Base-by-base conservation (phyloP, 1,140 invertebrate species). In the Atta cephalotes region DNA sequence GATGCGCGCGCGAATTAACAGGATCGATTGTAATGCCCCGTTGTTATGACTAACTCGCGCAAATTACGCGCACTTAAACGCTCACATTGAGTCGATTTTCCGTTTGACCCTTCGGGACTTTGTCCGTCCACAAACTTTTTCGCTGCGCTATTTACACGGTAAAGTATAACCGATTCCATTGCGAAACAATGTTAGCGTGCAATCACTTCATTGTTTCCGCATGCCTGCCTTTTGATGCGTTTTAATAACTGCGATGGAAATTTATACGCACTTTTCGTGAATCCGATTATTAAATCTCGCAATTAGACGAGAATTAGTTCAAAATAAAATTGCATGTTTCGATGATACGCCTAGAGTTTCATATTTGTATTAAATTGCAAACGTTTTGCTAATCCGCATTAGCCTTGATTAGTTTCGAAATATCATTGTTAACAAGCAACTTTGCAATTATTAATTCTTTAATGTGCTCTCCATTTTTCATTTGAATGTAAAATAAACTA, bases 1-100 rank as follows among this genome's bases (percentile, higher is more conserved):
- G 85, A 80, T 86, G 77, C 86, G 85, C 86, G 85, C 81, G 87
- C 85, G 88, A 91, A 92, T 92, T 91, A 92, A 93, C 91, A 91
- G 86, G 90, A 92, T 87, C 89, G 90, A 85, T 85, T 90, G 86
- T 86, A 90, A 82, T 82, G 90, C 77, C 71, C 85, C 72, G 85
- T 91, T 86, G 88, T 89, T 88, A 76, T 70, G 90, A 89, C 87
- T 89, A 89, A 91, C 88, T 91, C 84, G 87, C 85, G 78, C 89
- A 70, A 85, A 63, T 86, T 81, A 82, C 86, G 81, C 68, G 66
- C 78, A 86, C 89, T 82, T 82, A 72, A 70, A 35, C 53, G 53
- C 80, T 82, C 68, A 66, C 79, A 25, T 72, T 82, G 53, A 71
- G 56, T 39, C 56, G 58, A 84, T 84, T 84, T 84, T 84, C 56